A percentile compares a stretch with the other conserved stretches of the same genome.
Evolutionary conservation across 2,113 vertebrate species (phyloP).

Genomic region (Lophotis ruficrista): DNA sequence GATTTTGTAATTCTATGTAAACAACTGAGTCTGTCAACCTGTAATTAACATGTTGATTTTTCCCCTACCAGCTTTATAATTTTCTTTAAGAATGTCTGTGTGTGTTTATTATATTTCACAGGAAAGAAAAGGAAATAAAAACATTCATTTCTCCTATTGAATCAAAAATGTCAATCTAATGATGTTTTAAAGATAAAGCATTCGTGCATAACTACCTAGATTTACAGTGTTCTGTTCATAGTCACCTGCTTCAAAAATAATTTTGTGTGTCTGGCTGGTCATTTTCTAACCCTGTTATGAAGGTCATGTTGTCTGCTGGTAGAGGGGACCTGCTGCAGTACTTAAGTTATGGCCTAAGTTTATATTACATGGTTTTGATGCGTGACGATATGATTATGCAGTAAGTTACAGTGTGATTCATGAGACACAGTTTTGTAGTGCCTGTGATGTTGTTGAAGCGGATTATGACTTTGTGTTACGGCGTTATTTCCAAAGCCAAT

Average conservation of each 20-base stretch:
- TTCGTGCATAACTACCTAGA: not conserved
- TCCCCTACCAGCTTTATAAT: not conserved
- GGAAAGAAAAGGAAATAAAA: not conserved
- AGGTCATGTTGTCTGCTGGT: not conserved
- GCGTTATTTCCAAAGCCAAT: not conserved
- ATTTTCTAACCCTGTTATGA: not conserved
- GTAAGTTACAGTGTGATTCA: conserved; percentile 34
- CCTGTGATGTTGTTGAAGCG: conserved; percentile 3
- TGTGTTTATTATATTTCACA: not conserved
- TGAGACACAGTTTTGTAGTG: not conserved
- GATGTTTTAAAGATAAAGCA: not conserved
- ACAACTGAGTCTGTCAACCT: not conserved
- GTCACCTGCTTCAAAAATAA: not conserved
- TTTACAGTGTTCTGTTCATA: not conserved
- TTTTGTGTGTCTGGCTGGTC: not conserved
- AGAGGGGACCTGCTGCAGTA: not conserved
- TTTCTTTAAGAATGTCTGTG: not conserved
- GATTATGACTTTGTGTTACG: conserved; percentile 12
- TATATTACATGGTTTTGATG: conserved; percentile 33
- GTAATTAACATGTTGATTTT: not conserved
- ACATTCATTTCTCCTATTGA: not conserved
- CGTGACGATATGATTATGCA: not conserved
- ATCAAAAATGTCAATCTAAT: not conserved
- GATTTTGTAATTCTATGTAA: not conserved
- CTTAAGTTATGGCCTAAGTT: conserved; percentile 7